phyloP scores from a whole-genome alignment of 2,113 vertebrate genomes.

The Piprites chloris region DNA sequence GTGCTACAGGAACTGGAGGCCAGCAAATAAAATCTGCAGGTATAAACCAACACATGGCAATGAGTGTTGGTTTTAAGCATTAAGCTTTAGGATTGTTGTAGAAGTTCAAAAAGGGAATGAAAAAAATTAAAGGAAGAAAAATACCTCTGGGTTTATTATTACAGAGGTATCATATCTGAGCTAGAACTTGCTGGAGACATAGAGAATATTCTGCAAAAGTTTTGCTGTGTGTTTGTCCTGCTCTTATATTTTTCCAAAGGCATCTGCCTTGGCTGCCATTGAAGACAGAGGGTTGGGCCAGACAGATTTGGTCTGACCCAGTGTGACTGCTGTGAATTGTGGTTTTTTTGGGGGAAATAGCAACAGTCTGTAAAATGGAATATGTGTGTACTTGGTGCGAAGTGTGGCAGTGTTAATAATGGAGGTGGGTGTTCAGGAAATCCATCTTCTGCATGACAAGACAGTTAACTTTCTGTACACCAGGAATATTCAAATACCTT shows the following conservation, averaged over 20 bases:
- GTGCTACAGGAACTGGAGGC: neutral
- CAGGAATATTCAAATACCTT: neutral
- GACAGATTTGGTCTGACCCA: neutral
- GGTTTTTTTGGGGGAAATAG: neutral
- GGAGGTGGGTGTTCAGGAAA: neutral
- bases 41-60: neutral
- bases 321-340: neutral
- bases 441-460: neutral
- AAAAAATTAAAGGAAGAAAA: neutral
- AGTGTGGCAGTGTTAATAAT: neutral
- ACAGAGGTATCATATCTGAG: neutral
- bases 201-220: neutral
- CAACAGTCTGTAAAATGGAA: neutral
- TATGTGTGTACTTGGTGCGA: neutral
- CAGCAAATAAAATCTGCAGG: neutral
- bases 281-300: neutral
- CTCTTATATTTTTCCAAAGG: neutral
- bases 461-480: neutral
- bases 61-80: neutral
- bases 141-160: neutral
- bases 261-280: neutral
- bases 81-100: neutral
- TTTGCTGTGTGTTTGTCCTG: neutral
- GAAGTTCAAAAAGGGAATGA: neutral
- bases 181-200: neutral